Percentiles rank a stretch among this genome's conserved stretches.
Evolutionary conservation across 2,888 invertebrate genomes (phyloP).

Genomic region (Hirtodrosophila histrioides): DNA sequence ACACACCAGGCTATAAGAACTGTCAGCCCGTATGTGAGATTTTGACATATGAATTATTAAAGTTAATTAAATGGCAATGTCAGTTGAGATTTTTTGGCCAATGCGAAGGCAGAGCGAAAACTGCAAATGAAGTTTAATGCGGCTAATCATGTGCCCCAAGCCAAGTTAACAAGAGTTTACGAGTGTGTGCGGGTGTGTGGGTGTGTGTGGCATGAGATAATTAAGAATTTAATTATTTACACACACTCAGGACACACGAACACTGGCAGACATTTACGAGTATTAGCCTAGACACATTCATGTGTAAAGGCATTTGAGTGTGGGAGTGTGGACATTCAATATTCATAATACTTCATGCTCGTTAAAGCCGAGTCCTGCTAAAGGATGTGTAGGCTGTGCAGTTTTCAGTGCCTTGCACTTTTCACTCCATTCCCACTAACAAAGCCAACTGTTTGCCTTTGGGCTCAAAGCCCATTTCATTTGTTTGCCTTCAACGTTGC

Average conservation of each 20-base stretch:
- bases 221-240: conserved; percentile 81
- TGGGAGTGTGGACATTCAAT: conserved; percentile 52
- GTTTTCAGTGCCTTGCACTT: conserved; percentile 49
- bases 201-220: conserved; percentile 63
- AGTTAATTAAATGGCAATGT: conserved; percentile 81
- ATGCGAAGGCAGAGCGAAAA: conserved; percentile 9
- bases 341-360: conserved; percentile 71
- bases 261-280: conserved; percentile 30
- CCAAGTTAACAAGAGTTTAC: conserved; percentile 46
- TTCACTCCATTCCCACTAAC: conserved; percentile 16
- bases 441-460: conserved; percentile 40
- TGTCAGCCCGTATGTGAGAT: conserved; percentile 27
- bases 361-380: conserved; percentile 11
- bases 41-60: conserved; percentile 80
- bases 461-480: conserved; percentile 38
- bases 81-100: conserved; percentile 32
- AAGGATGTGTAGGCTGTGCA: not conserved
- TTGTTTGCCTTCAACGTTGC: conserved; percentile 54
- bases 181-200: conserved; percentile 18
- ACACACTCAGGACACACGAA: conserved; percentile 30
- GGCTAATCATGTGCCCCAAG: conserved; percentile 52
- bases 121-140: conserved; percentile 66
- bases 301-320: conserved; percentile 35
- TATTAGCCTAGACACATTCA: conserved; percentile 62
- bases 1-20: not conserved